Conservation (phyloP, 1,140 invertebrate species). For the Gonatopus flavifemur region DNA sequence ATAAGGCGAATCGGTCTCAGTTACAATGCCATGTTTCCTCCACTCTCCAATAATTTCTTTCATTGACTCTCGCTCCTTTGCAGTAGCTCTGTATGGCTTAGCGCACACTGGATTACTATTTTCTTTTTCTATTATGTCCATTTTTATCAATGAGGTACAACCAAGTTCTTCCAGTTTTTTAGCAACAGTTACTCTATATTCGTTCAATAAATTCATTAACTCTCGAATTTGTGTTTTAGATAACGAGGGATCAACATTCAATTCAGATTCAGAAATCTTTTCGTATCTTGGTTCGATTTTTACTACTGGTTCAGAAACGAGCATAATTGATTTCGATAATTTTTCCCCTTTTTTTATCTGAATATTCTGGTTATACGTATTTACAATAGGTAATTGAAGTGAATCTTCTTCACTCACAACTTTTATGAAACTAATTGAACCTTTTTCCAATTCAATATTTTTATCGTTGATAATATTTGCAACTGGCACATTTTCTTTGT, state of each 20-base stretch:
- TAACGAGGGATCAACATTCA: background rate
- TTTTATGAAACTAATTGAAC: no score
- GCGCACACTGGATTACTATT: background rate
- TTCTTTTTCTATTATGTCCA: conserved; percentile 6
- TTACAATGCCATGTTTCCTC: conserved; percentile 5
- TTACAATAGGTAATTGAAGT: no score
- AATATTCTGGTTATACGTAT: no score
- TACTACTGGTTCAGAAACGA: no score
- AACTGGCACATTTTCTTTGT: no score
- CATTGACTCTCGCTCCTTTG: background rate
- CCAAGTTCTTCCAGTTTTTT: conserved; percentile 10
- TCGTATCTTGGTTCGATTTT: no score
- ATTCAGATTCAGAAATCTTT: conserved; percentile 1
- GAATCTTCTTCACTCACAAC: no score
- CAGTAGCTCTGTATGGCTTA: conserved; percentile 7
- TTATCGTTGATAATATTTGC: no score
- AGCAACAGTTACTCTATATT: conserved; percentile 5
- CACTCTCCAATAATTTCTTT: conserved; percentile 3
- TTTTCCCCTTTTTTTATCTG: no score
- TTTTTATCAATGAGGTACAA: conserved; percentile 3
- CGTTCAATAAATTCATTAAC: conserved; percentile 1
- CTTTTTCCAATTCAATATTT: no score
- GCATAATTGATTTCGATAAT: no score
- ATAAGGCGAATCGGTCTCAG: background rate
- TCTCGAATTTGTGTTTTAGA: conserved; percentile 1